Evolutionary conservation across 2,113 vertebrate genomes (phyloP).

Genomic region (Nothocercus nigrocapillus): DNA sequence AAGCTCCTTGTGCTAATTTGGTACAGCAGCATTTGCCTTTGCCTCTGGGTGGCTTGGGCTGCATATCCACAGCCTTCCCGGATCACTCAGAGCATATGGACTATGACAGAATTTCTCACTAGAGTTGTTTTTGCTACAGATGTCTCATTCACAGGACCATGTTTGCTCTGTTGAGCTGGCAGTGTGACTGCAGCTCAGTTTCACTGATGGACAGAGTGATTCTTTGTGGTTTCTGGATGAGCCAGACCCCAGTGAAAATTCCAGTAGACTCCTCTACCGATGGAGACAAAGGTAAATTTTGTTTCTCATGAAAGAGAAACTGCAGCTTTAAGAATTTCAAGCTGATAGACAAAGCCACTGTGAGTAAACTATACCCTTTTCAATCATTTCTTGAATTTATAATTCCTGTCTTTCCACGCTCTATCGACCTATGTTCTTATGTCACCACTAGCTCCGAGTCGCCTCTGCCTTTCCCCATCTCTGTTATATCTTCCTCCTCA

Average conservation of each 20-base stretch:
- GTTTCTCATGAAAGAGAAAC: not conserved
- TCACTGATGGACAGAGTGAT: not conserved
- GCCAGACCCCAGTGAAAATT: fast-evolving
- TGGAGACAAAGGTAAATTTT: not conserved
- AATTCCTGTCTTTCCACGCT: not conserved
- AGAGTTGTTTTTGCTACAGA: not conserved
- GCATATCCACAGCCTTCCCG: not conserved
- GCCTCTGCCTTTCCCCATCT: not conserved
- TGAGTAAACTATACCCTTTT: not conserved
- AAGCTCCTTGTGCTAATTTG: not conserved
- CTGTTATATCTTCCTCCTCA: not conserved
- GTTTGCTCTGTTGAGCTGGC: not conserved
- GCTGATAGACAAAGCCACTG: not conserved
- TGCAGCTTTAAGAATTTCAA: not conserved
- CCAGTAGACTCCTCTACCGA: not conserved
- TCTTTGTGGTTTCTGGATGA: not conserved
- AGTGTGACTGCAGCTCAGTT: not conserved
- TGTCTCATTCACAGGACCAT: not conserved
- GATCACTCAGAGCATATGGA: not conserved
- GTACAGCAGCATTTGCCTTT: not conserved
- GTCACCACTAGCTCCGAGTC: not conserved
- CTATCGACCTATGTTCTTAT: not conserved
- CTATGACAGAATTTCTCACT: not conserved
- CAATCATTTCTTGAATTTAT: not conserved
- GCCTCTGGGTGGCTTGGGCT: not conserved